These are phyloP conservation scores for Aradus depressus DNA, from an alignment of 2,888 invertebrate genomes.

Conservation along the genomic window DNA sequence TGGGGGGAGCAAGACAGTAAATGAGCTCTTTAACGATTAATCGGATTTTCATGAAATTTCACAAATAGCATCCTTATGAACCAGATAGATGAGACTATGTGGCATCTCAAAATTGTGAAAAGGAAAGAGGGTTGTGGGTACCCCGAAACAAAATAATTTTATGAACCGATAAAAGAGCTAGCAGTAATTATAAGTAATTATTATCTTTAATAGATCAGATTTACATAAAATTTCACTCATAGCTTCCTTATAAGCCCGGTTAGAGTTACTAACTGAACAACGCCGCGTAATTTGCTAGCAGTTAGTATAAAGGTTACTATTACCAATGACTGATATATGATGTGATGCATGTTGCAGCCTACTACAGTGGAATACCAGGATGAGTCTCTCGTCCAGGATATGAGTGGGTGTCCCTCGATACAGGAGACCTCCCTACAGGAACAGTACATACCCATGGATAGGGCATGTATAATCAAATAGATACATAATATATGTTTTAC, in stretches of 20 bases:
- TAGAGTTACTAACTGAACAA: neutral
- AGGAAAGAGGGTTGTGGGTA: too few relatives aligned
- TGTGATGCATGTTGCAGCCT: neutral
- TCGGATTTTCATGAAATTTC: too few relatives aligned
- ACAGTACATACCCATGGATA: neutral
- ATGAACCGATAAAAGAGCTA: too few relatives aligned
- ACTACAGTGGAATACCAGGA: neutral
- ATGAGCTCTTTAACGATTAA: too few relatives aligned
- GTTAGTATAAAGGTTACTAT: slow-evolving; percentile 2
- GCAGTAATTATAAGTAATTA: too few relatives aligned
- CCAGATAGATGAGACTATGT: too few relatives aligned
- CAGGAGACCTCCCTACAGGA: neutral
- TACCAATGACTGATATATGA: neutral
- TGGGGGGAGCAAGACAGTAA: too few relatives aligned
- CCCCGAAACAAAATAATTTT: too few relatives aligned
- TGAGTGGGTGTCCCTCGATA: neutral
- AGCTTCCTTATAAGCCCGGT: neutral
- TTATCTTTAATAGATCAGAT: too few relatives aligned
- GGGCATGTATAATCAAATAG: slow-evolving; percentile 12
- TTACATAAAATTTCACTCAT: too few relatives aligned
- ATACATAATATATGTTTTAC: neutral
- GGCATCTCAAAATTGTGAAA: too few relatives aligned
- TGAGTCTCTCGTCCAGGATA: neutral
- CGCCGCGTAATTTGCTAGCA: neutral
- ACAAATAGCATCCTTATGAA: too few relatives aligned